Base-by-base conservation (phyloP, 2,797 vertebrate genomes). In the Leuciscus waleckii region DNA sequence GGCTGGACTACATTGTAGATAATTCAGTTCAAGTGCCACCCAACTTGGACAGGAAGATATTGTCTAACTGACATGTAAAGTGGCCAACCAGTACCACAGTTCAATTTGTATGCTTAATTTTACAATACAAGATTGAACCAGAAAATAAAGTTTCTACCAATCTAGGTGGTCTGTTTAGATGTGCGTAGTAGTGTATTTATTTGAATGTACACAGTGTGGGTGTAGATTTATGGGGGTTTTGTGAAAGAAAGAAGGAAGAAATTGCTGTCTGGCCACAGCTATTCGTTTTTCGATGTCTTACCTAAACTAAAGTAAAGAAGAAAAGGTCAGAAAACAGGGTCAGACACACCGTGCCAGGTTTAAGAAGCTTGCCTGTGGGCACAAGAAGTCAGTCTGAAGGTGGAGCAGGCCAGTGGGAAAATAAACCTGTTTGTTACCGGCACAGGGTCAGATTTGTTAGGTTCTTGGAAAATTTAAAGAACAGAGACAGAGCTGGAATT, bases 311-410 rank as follows among this genome's bases (percentile, higher is more conserved):
- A 37, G 16, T n/a, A 63, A 49, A 37, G 16, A 26, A 21, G 11
- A 21, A 65, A 17, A 77, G 16, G 63, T 56, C 43, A 39, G 46
- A 56, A 41, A 5, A n/a, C 17, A 1, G 77, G 37, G 58, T 32
- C 39, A 65, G n/a, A 77, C 46, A 43, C 11, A 54, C 7, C 1
- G 1, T 68, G 43, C 35, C 74, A 56, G 74, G n/a, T 56, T 69
- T 54, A 67, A 54, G 26, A 77, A 67, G 19, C 17, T 32, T 68
- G 32, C 49, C 82, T 68, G 35, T 68, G 37, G 81, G 46, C 35
- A 58, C 10, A 84, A 29, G 14, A 37, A 23, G 43, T 23, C 23
- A 51, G 2, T 56, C 32, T 56, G 17, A 9, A 56, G 73, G 32
- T 56, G 46, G 17, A 69, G 56, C 26, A 49, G 41, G 32, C 26